Base-by-base conservation (phyloP, 2,113 vertebrate species). In the Dicrurus megarhynchus region DNA sequence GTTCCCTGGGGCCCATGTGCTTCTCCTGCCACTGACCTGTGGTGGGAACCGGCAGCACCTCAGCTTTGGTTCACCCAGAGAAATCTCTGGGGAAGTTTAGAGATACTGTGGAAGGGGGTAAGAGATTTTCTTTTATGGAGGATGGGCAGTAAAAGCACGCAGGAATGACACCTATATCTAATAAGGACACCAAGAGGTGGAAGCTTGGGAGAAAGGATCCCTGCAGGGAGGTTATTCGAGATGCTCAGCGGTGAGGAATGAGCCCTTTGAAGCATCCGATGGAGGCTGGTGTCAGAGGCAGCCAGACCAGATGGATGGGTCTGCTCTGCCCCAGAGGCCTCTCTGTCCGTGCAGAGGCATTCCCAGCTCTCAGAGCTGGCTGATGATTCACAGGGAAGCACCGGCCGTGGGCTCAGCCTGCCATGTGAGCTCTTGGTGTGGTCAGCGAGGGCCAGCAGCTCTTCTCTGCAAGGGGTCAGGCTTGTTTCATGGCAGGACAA, bases 181-280 rank as follows among this genome's bases (percentile, higher is more conserved):
- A 71, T 73, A 69, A 80, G 76, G 83, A 80, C 89, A 86, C 53
- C 46, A 16, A 16, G 79, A 92, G 76, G 77, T 74, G 84, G 93
- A 37, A 52, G 61, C 47, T 6, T 59, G 77, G 74, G 41, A 84
- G 96, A 89, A 91, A 76, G 74, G 70, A 82, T 90, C 49, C 82
- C 95, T 73, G 53, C 13, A 35, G 94, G 86, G 80, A 82, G 69
- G 84, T 92, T 90, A 89, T 90, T 77, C 56, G 95, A 95, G 93
- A 78, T 82, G 87, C 87, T 95, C 56, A 0, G 0, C 7, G 1
- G 37, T 17, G 73, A 74, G 91, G 64, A 75, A 26, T 13, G 55
- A 94, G 76, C 69, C 68, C 84, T 91, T 91, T 93, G 96, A 96
- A 95, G 79, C 33, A 11, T 42, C 87, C 6, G 11, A 33, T 20